phyloP scores from a whole-genome alignment of 2,113 vertebrate species.

The Clarias batrachus region DNA sequence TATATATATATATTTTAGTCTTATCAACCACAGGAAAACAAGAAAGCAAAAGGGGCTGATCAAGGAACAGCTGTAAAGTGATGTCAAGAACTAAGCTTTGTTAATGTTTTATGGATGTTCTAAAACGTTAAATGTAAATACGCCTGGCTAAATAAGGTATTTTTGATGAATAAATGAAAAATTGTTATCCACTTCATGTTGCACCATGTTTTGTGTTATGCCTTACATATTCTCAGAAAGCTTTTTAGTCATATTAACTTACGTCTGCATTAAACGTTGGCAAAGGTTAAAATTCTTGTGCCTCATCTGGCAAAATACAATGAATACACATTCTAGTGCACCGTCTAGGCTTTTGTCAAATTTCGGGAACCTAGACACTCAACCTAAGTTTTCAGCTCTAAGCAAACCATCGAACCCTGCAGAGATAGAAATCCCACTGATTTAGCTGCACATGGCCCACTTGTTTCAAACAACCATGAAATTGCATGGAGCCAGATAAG shows the following conservation, averaged over 20 bases:
- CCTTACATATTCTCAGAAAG: neutral
- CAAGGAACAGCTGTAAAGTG: neutral
- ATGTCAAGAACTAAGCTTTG: neutral
- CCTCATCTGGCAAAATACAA: neutral
- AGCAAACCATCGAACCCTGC: conserved; percentile 61
- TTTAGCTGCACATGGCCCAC: conserved; percentile 72
- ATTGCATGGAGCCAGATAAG: conserved; percentile 71
- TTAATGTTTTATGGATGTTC: neutral
- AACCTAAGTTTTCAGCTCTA: conserved; percentile 31
- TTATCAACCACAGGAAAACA: neutral
- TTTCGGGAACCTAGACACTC: neutral
- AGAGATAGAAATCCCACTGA: conserved; percentile 62
- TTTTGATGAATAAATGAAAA: neutral
- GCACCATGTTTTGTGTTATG: neutral
- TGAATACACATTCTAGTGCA: neutral
- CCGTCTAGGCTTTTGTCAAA: conserved; percentile 1
- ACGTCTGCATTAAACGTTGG: neutral
- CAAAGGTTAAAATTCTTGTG: neutral
- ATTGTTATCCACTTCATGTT: neutral
- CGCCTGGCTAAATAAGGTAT: neutral
- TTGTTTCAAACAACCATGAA: conserved; percentile 79
- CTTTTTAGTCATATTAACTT: neutral
- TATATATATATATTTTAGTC: neutral
- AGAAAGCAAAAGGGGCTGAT: neutral
- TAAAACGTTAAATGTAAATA: neutral